phyloP scores from a whole-genome alignment of 2,888 invertebrate genomes.

The Nezara viridula region DNA sequence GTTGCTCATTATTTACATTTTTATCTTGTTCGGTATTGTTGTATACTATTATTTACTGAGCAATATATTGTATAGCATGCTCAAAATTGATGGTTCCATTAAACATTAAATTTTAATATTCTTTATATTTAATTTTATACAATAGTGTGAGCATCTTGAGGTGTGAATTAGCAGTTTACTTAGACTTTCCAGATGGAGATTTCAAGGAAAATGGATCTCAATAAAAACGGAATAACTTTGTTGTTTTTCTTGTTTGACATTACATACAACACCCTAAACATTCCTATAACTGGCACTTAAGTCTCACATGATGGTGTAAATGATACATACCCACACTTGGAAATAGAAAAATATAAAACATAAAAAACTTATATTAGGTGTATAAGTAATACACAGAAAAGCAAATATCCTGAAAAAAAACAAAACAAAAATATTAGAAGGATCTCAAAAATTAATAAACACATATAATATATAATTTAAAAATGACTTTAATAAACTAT shows the following conservation, averaged over 20 bases:
- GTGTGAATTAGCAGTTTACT: background rate
- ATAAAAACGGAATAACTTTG: background rate
- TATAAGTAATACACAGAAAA: background rate
- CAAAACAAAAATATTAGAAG: background rate
- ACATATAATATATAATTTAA: background rate
- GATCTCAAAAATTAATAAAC: background rate
- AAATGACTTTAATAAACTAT: background rate
- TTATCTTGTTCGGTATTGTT: background rate
- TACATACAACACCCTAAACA: slow-evolving; percentile 36
- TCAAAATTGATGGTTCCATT: background rate
- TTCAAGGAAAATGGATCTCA: background rate
- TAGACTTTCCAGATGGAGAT: background rate
- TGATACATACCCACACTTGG: slow-evolving; percentile 25
- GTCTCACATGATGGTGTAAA: slow-evolving; percentile 48
- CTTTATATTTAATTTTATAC: background rate
- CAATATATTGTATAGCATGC: background rate
- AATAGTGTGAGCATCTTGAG: slow-evolving; percentile 7
- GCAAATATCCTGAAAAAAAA: slow-evolving; percentile 27
- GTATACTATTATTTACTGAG: background rate
- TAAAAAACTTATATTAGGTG: background rate
- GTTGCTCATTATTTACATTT: slow-evolving; percentile 8
- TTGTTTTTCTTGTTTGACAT: background rate
- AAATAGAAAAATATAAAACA: slow-evolving; percentile 30
- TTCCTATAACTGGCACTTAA: slow-evolving; percentile 40
- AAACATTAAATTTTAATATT: background rate